Conservation (phyloP, 2,797 vertebrate genomes). For the Mus minutoides region DNA sequence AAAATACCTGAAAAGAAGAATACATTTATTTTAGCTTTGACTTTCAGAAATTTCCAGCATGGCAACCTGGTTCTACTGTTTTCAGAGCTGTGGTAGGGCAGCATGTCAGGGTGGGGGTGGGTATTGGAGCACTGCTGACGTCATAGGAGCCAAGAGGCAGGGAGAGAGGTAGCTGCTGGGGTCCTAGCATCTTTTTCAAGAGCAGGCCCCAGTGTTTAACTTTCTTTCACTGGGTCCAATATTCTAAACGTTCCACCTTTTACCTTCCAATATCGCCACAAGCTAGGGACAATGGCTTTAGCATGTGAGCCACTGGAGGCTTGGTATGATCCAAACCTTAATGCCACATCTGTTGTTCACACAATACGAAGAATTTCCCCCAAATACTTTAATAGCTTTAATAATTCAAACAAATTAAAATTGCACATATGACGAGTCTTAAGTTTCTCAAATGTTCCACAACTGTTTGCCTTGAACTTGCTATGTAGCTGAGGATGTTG, state of each 20-base stretch:
- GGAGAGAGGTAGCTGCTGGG: background rate
- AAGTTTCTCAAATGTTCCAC: background rate
- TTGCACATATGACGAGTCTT: background rate
- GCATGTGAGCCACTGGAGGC: too few species aligned
- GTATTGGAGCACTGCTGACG: background rate
- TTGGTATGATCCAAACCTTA: background rate
- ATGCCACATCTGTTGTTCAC: background rate
- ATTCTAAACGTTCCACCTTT: background rate
- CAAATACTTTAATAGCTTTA: slow-evolving; percentile 24
- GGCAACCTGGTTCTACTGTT: background rate
- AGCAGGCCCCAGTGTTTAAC: too few species aligned
- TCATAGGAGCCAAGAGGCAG: background rate
- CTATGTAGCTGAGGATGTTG: background rate
- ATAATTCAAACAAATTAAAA: slow-evolving; percentile 27
- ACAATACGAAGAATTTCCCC: background rate
- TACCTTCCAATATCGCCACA: background rate
- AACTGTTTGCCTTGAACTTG: background rate
- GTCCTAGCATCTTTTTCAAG: background rate
- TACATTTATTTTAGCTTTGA: background rate
- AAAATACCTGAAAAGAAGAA: background rate
- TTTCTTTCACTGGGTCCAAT: background rate
- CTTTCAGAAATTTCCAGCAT: background rate
- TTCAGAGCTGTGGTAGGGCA: background rate
- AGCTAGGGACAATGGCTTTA: background rate
- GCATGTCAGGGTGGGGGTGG: background rate